Evolutionary conservation across 2,113 vertebrate species (phyloP).

Genomic region (Cnemophilus loriae): DNA sequence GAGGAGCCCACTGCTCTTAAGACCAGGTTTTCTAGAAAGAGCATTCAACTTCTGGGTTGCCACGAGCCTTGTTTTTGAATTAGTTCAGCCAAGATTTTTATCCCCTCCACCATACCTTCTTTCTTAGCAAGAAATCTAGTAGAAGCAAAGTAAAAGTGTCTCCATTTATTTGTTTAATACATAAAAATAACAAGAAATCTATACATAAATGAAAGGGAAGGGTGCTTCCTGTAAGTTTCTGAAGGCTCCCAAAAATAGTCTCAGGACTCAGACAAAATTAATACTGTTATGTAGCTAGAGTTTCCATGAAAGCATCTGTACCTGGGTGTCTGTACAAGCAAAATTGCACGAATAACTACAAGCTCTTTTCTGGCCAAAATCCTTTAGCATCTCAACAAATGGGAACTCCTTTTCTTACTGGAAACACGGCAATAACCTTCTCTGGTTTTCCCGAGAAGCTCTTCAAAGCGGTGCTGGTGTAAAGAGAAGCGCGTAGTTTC

Average conservation of each 20-base stretch:
- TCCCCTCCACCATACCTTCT: background rate
- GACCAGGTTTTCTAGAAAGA: slow-evolving; percentile 63
- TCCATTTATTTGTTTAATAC: background rate
- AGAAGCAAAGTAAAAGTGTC: background rate
- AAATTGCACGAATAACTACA: slow-evolving; percentile 60
- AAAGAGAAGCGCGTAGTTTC: background rate
- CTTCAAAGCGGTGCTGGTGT: background rate
- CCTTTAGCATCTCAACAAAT: background rate
- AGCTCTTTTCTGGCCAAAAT: slow-evolving; percentile 7
- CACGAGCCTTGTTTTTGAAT: background rate
- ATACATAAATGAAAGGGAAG: slow-evolving; percentile 57
- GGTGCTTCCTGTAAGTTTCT: slow-evolving; percentile 60
- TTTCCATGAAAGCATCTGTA: slow-evolving; percentile 67
- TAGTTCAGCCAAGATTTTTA: background rate
- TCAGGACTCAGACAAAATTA: slow-evolving; percentile 58
- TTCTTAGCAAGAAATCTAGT: background rate
- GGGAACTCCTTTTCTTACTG: background rate
- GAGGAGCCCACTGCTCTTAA: slow-evolving; percentile 11
- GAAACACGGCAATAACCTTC: background rate
- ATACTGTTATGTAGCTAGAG: slow-evolving; percentile 47
- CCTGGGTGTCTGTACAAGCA: slow-evolving; percentile 54
- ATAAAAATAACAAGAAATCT: slow-evolving; percentile 52
- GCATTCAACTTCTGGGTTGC: background rate
- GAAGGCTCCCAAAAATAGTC: slow-evolving; percentile 67
- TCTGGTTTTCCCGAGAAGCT: background rate